Base-by-base conservation (phyloP, 2,797 vertebrate genomes). In the Orientallactaga sibirica region DNA sequence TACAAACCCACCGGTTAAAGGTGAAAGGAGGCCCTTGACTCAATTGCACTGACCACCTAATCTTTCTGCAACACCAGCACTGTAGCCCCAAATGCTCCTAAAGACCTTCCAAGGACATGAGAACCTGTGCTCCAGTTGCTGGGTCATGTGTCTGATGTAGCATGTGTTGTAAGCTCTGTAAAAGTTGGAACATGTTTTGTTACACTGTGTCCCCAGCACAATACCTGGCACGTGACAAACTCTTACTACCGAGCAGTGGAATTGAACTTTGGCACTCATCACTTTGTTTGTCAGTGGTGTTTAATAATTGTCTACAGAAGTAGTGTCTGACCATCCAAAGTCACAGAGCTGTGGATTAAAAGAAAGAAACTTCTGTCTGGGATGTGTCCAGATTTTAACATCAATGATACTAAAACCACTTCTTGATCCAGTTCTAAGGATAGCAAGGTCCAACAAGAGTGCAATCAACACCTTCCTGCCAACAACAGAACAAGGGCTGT, bases 401-500 rank as follows among this genome's bases (percentile, higher is more conserved):
- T 79, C 29, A 91, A 19, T 62, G 25, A 76, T 74, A 61, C n/a
- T 37, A 89, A 81, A 92, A 43, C 52, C 27, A 66, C 78, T 81
- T 78, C 48, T n/a, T 62, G 79, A 67, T 29, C 8, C 41, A 25
- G 15, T 43, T 82, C 58, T 43, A 79, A 92, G 81, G 66, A 20
- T 62, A n/a, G 84, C 55, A 33, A 90, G 37, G 64, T 52, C 55
- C 29, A 74, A 80, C 52, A 85, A 84, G 74, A 22, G 37, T 12
- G 29, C 76, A 68, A 55, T 74, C 52, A 7, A 4, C n/a, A 7
- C 4, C 41, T 15, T 29, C 41, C 29, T 43, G 86, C 20, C 27
- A 67, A 61, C 1, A 18, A 12, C 3, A 79, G 58, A 68, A 77
- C 37, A 62, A 68, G 12, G 5, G 16, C 25, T 70, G 7, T 78